Base-by-base conservation (phyloP, 1,140 invertebrate species). In the Leptinotarsa undecemlineata region DNA sequence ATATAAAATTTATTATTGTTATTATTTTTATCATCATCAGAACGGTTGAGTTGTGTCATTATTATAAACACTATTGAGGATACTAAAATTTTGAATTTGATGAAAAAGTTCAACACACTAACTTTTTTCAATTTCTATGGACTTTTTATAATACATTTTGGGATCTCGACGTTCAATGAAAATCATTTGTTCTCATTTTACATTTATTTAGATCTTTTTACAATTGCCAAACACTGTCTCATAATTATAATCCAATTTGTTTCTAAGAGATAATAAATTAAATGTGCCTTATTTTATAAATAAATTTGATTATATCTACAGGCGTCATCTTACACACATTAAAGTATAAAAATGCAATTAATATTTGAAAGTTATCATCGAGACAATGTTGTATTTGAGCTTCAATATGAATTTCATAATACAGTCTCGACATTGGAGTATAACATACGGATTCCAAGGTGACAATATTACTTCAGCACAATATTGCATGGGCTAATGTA, bases 221-320 rank as follows among this genome's bases (percentile, higher is more conserved):
- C 51, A 19, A 57, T 57, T 57, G n/a, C 51, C 51, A 57, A 57
- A 57, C 51, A 57, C 51, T 57, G 51, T 57, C n/a, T 57, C 51
- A 57, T 57, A 19, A 57, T 57, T 15, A 57, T 57, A 57, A 57
- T 57, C 51, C 51, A 57, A 57, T 15, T 57, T 11, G 8, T 57
- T 57, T 17, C 51, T 57, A 57, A 17, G n/a, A 17, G n/a, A 57
- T 57, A 57, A 57, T 57, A 57, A 57, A 57, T 57, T 57, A 57
- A 57, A 57, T 15, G 6, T 57, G 51, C 51, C 51, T 57, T 19
- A 57, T 57, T 57, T 57, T 57, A 57, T 57, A 57, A 57, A 57
- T 57, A 57, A 57, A 57, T 57, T 57, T 57, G 17, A 57, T 15
- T 57, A 57, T 57, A 57, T 57, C 51, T 57, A 57, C 51, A 57